Evolutionary conservation across 2,888 invertebrate species (phyloP).

Genomic region (Heliothis peltigera): DNA sequence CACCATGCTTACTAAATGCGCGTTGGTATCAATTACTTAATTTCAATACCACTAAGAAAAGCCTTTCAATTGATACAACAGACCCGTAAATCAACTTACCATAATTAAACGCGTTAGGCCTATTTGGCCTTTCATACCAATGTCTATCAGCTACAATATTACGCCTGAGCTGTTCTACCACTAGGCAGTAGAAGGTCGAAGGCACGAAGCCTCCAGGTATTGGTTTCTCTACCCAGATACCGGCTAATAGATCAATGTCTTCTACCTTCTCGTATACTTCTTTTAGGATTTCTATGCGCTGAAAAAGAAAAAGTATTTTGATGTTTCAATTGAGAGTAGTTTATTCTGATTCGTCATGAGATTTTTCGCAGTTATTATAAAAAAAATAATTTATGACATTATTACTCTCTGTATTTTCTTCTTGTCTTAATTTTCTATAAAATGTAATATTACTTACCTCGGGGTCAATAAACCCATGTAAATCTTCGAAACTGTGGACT

Average conservation of each 20-base stretch:
- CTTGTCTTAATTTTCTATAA: neutral
- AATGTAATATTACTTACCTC: slow-evolving; percentile 68
- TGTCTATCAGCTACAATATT: slow-evolving; percentile 95
- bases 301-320: slow-evolving; percentile 31
- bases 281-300: slow-evolving; percentile 74
- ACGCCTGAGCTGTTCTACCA: slow-evolving; percentile 95
- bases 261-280: slow-evolving; percentile 89
- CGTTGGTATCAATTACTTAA: too few species aligned
- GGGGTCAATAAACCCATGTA: slow-evolving; percentile 62
- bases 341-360: too few species aligned
- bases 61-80: too few species aligned
- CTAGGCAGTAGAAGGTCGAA: slow-evolving; percentile 96
- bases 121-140: slow-evolving; percentile 89
- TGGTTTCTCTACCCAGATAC: slow-evolving; percentile 95
- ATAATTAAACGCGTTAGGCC: slow-evolving; percentile 73
- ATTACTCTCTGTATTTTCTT: too few species aligned
- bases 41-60: too few species aligned
- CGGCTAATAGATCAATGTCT: slow-evolving; percentile 97
- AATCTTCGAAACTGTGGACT: slow-evolving; percentile 84
- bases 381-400: too few species aligned
- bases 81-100: slow-evolving; percentile 62
- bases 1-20: too few species aligned
- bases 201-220: slow-evolving; percentile 95
- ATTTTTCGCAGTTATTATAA: too few species aligned
- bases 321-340: neutral